Evolutionary conservation across 1,140 invertebrate genomes (phyloP), one percentile per base, ranked within the genome.

Genomic region (Anastrepha ludens): DNA sequence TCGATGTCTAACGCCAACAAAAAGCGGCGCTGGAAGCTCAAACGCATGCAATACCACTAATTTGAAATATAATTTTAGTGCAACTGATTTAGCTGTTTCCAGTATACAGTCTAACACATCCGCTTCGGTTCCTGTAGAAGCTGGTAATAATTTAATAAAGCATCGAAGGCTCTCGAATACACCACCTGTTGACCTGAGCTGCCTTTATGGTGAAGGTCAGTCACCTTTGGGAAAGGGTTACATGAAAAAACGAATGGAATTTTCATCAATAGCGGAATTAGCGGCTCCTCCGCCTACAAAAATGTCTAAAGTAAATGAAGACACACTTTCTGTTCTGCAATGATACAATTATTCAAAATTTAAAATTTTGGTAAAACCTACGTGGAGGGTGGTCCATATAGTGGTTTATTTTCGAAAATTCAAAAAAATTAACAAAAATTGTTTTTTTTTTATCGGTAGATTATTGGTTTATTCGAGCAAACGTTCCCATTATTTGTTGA

Each of bases 271-370:
- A 59, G 93, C 92, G 13, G 93, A 94, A 89, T 87, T 94, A 85
- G 92, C 92, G 20, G 92, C 93, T 55, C 91, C 91, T 86, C 92
- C 90, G 70, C 93, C 90, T 88, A 91, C 90, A 7, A 94, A 93
- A 88, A 92, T 92, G 55, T 89, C 90, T n/a, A 94, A 94, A 89
- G 99, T 92, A 99, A 99, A 94, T 86, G 92, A 93, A 87, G 92
- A 93, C 17, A 13, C 60, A 64, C 85, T 89, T 91, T 11, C 87
- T 92, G n/a, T 92, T 91, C 86, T 64, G 11, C 85, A 92, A 87
- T 92, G 91, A 74, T 7, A 58, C 55, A 58, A 58, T 58, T 58
- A 58, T 58, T 58, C 13, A 58, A 2, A 7, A 58, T 58, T 58
- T 58, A 58, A 58, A 8, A 13, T 58, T 0, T 8, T 13, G 55